Percentiles rank a stretch among this genome's conserved stretches.
These are phyloP conservation scores for Bedellia somnulentella DNA, from an alignment of 2,888 invertebrate genomes.

Conservation along the genomic window DNA sequence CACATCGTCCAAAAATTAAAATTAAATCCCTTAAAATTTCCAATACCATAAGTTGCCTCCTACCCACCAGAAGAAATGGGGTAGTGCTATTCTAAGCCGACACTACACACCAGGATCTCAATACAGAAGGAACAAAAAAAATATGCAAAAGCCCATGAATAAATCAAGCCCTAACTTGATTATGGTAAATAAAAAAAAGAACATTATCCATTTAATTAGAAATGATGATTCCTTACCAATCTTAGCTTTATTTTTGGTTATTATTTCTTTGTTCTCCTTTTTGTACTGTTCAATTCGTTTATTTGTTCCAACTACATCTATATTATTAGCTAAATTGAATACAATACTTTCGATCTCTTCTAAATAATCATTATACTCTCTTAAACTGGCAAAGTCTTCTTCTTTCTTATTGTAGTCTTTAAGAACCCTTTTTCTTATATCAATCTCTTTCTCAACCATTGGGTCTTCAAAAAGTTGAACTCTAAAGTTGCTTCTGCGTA, in stretches of 20 bases:
- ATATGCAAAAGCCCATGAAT: too few relatives aligned
- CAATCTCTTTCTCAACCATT: slow-evolving; percentile 95
- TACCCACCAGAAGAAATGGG: too few relatives aligned
- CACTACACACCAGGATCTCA: too few relatives aligned
- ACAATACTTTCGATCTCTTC: slow-evolving; percentile 93
- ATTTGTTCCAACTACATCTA: slow-evolving; percentile 86
- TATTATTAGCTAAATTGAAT: slow-evolving; percentile 86
- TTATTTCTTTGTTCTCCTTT: slow-evolving; percentile 84
- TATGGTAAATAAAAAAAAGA: too few relatives aligned
- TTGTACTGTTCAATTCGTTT: slow-evolving; percentile 90
- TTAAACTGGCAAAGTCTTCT: slow-evolving; percentile 82
- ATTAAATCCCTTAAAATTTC: too few relatives aligned
- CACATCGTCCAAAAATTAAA: too few relatives aligned
- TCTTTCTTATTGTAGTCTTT: slow-evolving; percentile 94
- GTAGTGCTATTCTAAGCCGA: too few relatives aligned
- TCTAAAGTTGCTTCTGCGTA: slow-evolving; percentile 87
- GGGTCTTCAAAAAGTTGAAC: slow-evolving; percentile 97
- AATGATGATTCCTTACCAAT: slow-evolving; percentile 62
- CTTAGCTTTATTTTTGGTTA: slow-evolving; percentile 77
- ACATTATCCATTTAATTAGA: too few relatives aligned
- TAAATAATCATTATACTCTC: slow-evolving; percentile 94
- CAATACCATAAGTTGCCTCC: too few relatives aligned
- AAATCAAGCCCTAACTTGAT: too few relatives aligned
- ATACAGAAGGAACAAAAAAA: too few relatives aligned
- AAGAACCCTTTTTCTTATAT: slow-evolving; percentile 85